Percentiles rank a stretch among this genome's conserved stretches.
Evolutionary conservation across 1,140 invertebrate species (phyloP).

Genomic region (Pachypeltis micranthus): DNA sequence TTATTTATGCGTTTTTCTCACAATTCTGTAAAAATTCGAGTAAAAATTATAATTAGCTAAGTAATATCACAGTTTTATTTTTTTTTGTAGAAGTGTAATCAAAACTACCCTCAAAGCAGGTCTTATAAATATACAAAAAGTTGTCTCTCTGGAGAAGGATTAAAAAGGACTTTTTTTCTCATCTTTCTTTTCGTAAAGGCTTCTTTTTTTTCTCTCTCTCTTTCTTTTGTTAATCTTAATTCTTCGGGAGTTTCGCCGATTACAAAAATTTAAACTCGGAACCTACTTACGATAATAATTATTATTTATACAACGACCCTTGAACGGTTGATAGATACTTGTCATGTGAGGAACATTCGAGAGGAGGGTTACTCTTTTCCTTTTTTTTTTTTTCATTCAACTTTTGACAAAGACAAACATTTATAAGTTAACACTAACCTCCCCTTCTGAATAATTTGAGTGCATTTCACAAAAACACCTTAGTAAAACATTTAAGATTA

Average conservation of each 20-base stretch:
- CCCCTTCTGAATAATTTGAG: constrained; percentile 19
- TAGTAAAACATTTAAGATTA: not conserved
- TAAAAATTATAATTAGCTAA: constrained; percentile 13
- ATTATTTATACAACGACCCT: constrained; percentile 20
- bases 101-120: constrained; percentile 10
- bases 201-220: not conserved
- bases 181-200: not conserved
- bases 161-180: not conserved
- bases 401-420: constrained; percentile 4
- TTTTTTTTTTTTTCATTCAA: not conserved
- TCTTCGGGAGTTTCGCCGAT: not conserved
- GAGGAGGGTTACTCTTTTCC: constrained; percentile 10
- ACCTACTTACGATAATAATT: constrained; percentile 14
- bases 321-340: constrained; percentile 21
- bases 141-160: too few relatives aligned
- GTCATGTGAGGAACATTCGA: not conserved
- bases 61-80: constrained; percentile 13
- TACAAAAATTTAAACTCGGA: not conserved
- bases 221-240: too few relatives aligned
- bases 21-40: not conserved
- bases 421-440: constrained; percentile 3
- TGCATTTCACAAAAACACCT: constrained; percentile 18
- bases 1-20: not conserved
- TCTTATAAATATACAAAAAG: constrained; percentile 14
- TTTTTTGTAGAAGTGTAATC: constrained; percentile 15